Evolutionary conservation across 2,888 invertebrate species (phyloP), one percentile per base, ranked within the genome.

Genomic region (Nasonovia ribisnigri): DNA sequence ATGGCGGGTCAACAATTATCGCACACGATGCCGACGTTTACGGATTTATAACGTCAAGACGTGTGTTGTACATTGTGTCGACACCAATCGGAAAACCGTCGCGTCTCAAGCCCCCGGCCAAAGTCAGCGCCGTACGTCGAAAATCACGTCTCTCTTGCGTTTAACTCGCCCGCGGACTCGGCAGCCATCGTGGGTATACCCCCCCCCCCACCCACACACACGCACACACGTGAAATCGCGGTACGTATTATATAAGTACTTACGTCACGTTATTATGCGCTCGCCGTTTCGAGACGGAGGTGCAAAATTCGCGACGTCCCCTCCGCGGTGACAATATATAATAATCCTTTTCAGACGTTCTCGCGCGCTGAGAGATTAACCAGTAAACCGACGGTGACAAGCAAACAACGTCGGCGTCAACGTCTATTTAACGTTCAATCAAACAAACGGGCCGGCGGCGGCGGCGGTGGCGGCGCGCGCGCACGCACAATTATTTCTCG

Each of bases 401-500:
- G 92, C 43, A 67, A 84, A 92, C 92, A 88, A 92, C 84, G 87
- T 36, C 42, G n/a, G 11, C 60, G 60, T 93, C 93, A 93, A 90
- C 93, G 90, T 93, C 93, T 29, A 93, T 93, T 90, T 84, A 84
- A 84, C 42, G 84, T 90, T n/a, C 90, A 93, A 93, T 93, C 93
- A 93, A 90, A 90, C 93, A 93, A 57, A 89, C 93, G 60, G 86
- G 29, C 36, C 20, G 77, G 77, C 77, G 77, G 77, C 77, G 77
- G 77, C 54, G 77, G 77, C 77, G 77, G 77, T 36, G 77, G 77
- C 54, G 51, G 54, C 54, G 54, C 77, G 77, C 57, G 89, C 43
- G 10, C 42, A 26, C 60, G 29, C 42, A 42, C 77, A 77, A 77
- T 77, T 48, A 90, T 90, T 77, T 60, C 42, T 36, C 42, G 36